Percentiles rank a stretch among this genome's conserved stretches.
phyloP scores from a whole-genome alignment of 2,888 invertebrate species.

The Lycaena phlaeas region DNA sequence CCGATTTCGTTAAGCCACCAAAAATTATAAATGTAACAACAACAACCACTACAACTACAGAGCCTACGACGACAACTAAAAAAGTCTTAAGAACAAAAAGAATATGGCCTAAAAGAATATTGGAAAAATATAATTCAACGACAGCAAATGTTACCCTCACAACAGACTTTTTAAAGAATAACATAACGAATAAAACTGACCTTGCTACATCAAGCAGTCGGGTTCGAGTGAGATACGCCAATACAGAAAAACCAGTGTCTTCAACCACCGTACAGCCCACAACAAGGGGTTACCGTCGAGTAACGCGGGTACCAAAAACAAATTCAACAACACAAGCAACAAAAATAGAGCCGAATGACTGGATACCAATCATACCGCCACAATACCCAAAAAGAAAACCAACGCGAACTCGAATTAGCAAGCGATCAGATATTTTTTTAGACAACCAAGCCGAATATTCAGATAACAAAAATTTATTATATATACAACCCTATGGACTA shows the following conservation, averaged over 20 bases:
- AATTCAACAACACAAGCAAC: conserved; percentile 30
- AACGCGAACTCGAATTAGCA: conserved; percentile 29
- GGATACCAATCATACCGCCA: conserved; percentile 60
- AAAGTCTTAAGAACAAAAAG: conserved; percentile 53
- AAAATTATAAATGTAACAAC: conserved; percentile 28
- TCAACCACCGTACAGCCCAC: conserved; percentile 29
- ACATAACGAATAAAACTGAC: conserved; percentile 31
- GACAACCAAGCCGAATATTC: conserved; percentile 18
- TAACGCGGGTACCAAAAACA: conserved; percentile 48
- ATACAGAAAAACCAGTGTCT: conserved; percentile 25
- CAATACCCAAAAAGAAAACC: conserved; percentile 40
- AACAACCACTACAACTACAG: conserved; percentile 26
- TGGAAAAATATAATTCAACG: conserved; percentile 35
- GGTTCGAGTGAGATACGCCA: conserved; percentile 30
- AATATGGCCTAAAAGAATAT: conserved; percentile 58
- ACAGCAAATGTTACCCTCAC: conserved; percentile 27
- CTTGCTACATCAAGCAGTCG: conserved; percentile 35
- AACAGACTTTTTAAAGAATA: conserved; percentile 30
- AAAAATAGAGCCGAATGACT: conserved; percentile 45
- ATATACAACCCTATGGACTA: conserved; percentile 49
- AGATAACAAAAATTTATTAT: conserved; percentile 33
- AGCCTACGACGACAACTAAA: conserved; percentile 44
- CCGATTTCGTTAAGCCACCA: conserved; percentile 49
- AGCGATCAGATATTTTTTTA: conserved; percentile 33
- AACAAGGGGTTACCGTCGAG: conserved; percentile 43